These are phyloP conservation scores for Chauna torquata DNA, from an alignment of 2,113 vertebrate species.

Conservation along the genomic window DNA sequence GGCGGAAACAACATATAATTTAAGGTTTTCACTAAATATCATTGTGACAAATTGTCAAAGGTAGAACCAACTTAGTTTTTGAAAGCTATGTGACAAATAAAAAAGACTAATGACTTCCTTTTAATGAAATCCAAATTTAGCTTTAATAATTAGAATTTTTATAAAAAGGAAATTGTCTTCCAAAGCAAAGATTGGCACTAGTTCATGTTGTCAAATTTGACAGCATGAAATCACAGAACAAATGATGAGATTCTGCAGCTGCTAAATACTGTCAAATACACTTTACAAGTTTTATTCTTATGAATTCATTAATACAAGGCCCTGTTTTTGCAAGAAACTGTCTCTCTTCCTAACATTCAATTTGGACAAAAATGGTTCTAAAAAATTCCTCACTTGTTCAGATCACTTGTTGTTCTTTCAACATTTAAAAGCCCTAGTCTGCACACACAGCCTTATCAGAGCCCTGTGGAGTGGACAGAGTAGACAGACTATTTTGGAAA, in stretches of 20 bases:
- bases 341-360: background rate
- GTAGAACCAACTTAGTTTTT: slow-evolving; percentile 39
- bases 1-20: background rate
- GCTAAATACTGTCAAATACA: slow-evolving; percentile 59
- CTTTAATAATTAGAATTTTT: slow-evolving; percentile 56
- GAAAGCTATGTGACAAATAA: slow-evolving; percentile 29
- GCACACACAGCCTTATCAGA: background rate
- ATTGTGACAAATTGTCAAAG: slow-evolving; percentile 43
- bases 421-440: background rate
- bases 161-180: slow-evolving; percentile 61
- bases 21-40: background rate
- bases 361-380: background rate
- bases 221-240: slow-evolving; percentile 55
- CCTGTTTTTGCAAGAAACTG: background rate
- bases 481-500: background rate
- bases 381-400: background rate
- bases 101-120: slow-evolving; percentile 45
- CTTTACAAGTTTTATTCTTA: slow-evolving; percentile 36
- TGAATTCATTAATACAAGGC: slow-evolving; percentile 12
- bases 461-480: background rate
- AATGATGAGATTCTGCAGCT: slow-evolving; percentile 40
- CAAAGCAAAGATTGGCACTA: slow-evolving; percentile 23
- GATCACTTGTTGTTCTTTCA: background rate
- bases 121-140: slow-evolving; percentile 57
- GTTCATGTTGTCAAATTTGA: slow-evolving; percentile 59